Base-by-base conservation (phyloP, 2,888 invertebrate genomes). In the Xiphydria camelus region DNA sequence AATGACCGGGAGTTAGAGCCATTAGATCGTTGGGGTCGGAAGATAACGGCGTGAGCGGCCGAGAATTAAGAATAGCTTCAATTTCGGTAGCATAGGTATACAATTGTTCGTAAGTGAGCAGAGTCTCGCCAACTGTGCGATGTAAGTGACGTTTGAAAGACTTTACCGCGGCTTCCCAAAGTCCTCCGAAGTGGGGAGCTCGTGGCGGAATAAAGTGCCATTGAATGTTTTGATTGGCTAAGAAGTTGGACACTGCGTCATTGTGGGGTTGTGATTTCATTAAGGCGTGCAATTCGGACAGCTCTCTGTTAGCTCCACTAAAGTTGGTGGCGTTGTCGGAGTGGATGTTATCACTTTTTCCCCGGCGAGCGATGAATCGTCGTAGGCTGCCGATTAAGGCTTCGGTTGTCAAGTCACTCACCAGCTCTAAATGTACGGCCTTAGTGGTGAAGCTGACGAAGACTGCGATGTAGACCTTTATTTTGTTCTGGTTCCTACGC, bases 391-490 rank as follows among this genome's bases (percentile, higher is more conserved):
- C 55, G 4, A 70, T 22, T 44, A 68, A 66, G 3, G 54, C 42
- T 26, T 59, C 57, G 2, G 64, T 55, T 1, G 57, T 47, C 5
- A 65, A 25, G 15, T 52, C 51, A 19, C 45, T 41, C 2, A 63
- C 64, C 3, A 62, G 18, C 36, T 68, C 62, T 15, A 66, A 21
- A 31, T 68, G 60, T 5, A 68, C 40, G 0, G 66, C 66, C 38
- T 61, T 60, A 4, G 57, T 59, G 5, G 51, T 23, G 22, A 70
- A 41, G 38, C 70, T 72, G 1, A 69, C 47, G 45, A 70, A 72
- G 0, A 58, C 45, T 0, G 44, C 48, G 2, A 53, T 48, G 6
- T 52, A 57, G 0, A 43, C 41, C 12, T 59, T 52, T 2, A 53
- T 40, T 15, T 31, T 26, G 1, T 2, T 31, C 3, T 34, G 12